These are phyloP conservation scores for Eulithis prunata DNA, from an alignment of 2,888 invertebrate species.

Conservation along the genomic window DNA sequence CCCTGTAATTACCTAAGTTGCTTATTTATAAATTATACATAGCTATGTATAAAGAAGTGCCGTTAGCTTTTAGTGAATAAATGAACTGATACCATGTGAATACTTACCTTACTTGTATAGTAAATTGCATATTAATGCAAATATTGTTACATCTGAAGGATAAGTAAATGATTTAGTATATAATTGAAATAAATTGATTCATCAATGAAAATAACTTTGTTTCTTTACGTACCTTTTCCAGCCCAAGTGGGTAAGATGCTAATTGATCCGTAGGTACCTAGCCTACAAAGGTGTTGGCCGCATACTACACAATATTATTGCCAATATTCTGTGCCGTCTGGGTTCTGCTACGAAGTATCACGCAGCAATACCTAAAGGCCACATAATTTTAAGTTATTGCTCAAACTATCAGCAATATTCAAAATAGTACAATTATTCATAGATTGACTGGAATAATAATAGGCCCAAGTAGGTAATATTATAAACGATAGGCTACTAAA, in stretches of 20 bases:
- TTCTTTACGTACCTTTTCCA: slow-evolving; percentile 43
- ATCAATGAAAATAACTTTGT: slow-evolving; percentile 50
- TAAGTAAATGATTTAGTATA: slow-evolving; percentile 65
- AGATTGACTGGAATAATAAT: not conserved
- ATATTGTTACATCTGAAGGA: slow-evolving; percentile 61
- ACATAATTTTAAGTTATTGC: slow-evolving; percentile 6
- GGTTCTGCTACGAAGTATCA: no score
- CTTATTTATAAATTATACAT: slow-evolving; percentile 70
- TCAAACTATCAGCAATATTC: slow-evolving; percentile 4
- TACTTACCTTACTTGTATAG: slow-evolving; percentile 56
- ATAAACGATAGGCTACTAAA: not conserved
- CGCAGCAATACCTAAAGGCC: not conserved
- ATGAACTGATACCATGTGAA: slow-evolving; percentile 74
- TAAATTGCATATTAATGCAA: slow-evolving; percentile 62
- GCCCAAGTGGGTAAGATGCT: slow-evolving; percentile 18
- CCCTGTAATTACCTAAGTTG: slow-evolving; percentile 63
- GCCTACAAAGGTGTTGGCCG: no score
- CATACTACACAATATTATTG: no score
- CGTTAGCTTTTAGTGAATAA: slow-evolving; percentile 65
- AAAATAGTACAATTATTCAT: slow-evolving; percentile 1
- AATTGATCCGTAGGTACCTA: slow-evolving; percentile 1
- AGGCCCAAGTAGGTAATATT: not conserved
- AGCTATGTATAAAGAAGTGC: slow-evolving; percentile 62
- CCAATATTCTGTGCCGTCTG: no score
- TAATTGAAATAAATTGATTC: slow-evolving; percentile 66